phyloP scores from a whole-genome alignment of 2,888 invertebrate species.

The Archips crataeganus region DNA sequence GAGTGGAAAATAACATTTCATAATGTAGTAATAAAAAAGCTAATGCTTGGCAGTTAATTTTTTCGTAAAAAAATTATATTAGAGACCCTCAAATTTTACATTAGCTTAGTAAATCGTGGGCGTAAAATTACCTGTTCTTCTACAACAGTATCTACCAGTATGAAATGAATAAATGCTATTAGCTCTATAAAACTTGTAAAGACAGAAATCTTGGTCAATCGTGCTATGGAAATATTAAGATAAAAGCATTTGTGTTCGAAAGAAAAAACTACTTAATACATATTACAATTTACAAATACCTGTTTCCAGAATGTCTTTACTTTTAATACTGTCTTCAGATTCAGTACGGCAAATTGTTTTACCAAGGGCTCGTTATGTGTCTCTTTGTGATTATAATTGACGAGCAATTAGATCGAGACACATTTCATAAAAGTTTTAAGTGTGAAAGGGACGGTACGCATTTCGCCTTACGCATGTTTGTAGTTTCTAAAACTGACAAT shows the following conservation, averaged over 20 bases:
- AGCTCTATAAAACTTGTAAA: background rate
- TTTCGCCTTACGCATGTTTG: background rate
- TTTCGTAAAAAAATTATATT: background rate
- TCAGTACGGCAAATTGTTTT: background rate
- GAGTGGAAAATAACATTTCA: background rate
- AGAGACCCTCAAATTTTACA: background rate
- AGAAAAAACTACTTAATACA: background rate
- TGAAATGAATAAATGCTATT: background rate
- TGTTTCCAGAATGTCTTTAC: background rate
- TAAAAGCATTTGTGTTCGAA: constrained; percentile 29
- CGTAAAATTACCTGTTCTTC: background rate
- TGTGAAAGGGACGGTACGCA: background rate
- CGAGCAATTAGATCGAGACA: background rate
- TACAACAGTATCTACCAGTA: background rate
- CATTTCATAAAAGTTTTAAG: background rate
- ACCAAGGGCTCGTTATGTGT: background rate
- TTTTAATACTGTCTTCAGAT: constrained; percentile 7
- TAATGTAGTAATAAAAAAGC: background rate
- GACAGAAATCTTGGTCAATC: constrained; percentile 16
- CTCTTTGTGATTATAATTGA: background rate
- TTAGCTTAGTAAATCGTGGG: background rate
- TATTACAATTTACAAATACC: background rate
- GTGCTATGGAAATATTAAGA: constrained; percentile 18
- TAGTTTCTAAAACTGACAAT: background rate
- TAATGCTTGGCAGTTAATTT: background rate